phyloP scores from a whole-genome alignment of 2,888 invertebrate species.

The Dysmachus trigonus region DNA sequence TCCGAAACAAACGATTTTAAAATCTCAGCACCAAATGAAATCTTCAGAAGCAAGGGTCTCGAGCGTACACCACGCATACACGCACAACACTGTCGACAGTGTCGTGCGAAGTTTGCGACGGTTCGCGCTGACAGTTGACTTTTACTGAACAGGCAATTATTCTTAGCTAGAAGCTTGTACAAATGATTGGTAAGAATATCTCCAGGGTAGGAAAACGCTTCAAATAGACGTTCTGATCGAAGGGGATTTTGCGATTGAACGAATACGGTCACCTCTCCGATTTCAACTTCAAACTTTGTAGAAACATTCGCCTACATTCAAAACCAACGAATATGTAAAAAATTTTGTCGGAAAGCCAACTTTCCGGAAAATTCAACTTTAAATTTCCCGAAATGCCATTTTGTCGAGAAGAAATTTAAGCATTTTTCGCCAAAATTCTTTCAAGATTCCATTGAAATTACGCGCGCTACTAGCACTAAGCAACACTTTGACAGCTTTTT shows the following conservation, averaged over 20 bases:
- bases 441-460: too few species aligned
- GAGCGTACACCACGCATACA: background rate
- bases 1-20: constrained; percentile 30
- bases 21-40: constrained; percentile 37
- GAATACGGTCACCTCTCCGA: too few species aligned
- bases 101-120: background rate
- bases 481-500: too few species aligned
- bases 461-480: too few species aligned
- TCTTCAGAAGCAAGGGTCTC: background rate
- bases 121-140: background rate
- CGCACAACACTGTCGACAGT: background rate
- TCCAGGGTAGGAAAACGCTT: background rate
- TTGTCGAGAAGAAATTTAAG: too few species aligned
- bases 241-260: background rate
- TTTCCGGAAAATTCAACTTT: too few species aligned
- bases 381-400: too few species aligned
- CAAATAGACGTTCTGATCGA: background rate
- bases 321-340: too few species aligned
- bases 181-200: background rate
- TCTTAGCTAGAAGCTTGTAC: background rate
- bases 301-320: too few species aligned
- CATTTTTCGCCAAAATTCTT: too few species aligned
- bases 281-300: too few species aligned
- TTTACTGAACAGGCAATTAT: background rate
- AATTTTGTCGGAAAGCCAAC: too few species aligned